Percentiles rank a stretch among this genome's conserved stretches.
Evolutionary conservation across 2,797 vertebrate species (phyloP).

Genomic region (Rhinatrema bivittatum): DNA sequence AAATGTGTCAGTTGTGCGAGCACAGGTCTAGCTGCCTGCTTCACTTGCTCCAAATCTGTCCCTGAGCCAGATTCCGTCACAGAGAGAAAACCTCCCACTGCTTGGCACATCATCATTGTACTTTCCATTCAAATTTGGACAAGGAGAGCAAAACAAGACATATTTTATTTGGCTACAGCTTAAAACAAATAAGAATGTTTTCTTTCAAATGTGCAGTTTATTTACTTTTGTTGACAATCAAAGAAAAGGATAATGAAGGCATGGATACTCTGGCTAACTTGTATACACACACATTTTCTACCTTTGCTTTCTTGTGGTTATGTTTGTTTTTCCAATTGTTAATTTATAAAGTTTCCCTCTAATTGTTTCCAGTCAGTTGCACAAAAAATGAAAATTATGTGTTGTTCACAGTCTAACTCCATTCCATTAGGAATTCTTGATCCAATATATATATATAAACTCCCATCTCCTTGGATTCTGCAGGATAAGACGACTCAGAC

Average conservation of each 20-base stretch:
- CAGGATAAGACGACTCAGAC: no score
- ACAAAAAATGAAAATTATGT: no score
- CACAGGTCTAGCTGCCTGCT: neutral
- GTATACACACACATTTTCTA: neutral
- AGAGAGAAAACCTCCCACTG: conserved; percentile 1
- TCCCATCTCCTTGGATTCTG: no score
- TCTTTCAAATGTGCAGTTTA: conserved; percentile 1
- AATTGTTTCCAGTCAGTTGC: no score
- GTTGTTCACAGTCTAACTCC: no score
- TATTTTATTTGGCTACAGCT: neutral
- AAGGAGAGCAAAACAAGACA: neutral
- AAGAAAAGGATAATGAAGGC: neutral
- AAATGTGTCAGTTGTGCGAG: no score
- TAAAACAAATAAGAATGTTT: conserved; percentile 3
- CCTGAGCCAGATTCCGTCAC: conserved; percentile 1
- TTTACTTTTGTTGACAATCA: neutral
- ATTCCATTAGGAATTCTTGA: no score
- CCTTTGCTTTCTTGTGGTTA: no score
- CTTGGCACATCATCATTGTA: neutral
- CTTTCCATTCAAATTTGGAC: neutral
- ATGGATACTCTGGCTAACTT: no score
- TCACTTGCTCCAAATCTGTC: neutral
- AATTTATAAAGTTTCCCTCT: no score
- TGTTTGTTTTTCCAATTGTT: no score
- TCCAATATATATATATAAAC: no score